Base-by-base conservation (phyloP, 2,797 vertebrate species). In the Crenuchus spilurus region DNA sequence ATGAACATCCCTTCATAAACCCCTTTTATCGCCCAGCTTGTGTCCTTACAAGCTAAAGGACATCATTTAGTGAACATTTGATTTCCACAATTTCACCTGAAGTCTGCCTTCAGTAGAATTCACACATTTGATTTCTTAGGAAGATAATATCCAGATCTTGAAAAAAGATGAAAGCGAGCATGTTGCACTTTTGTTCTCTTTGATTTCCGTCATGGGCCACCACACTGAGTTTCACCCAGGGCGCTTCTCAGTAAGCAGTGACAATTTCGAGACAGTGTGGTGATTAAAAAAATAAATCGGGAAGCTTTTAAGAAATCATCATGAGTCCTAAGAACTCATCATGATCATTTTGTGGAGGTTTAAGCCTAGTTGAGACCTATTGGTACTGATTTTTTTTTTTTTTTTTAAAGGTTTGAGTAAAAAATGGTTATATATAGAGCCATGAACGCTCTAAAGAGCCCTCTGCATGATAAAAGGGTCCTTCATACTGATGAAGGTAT, bases 231-330 rank as follows among this genome's bases (percentile, higher is more conserved):
- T 76, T 72, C 68, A 77, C 31, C 61, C 51, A 14, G 49, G 51
- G 52, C 35, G 61, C 42, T 77, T 72, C 75, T 72, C 52, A 71
- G 60, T 65, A 65, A 77, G 52, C 42, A 57, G 52, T 28, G 41
- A 42, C 52, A 24, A 44, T 77, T 65, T 71, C 60, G 57, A 66
- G 60, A 58, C 52, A 57, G 31, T 30, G 58, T 33, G 51, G 41
- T 76, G 67, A 76, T 70, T 71, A 24, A 70, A 57, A 76, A 54
- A 35, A 35, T 11, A 48, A 58, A 76, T 13, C 67, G 58, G 67
- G 51, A 76, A 65, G 67, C 67, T 76, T 71, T 77, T 62, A 70
- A 66, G 61, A 77, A 77, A 30, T 65, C 57, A 37, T 76, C 74
- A 76, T 76, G 68, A 76, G 68, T 71, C 61, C 65, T 18, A 65